These are phyloP conservation scores for Helicoverpa armigera DNA, from an alignment of 1,140 invertebrate genomes.

Conservation along the genomic window DNA sequence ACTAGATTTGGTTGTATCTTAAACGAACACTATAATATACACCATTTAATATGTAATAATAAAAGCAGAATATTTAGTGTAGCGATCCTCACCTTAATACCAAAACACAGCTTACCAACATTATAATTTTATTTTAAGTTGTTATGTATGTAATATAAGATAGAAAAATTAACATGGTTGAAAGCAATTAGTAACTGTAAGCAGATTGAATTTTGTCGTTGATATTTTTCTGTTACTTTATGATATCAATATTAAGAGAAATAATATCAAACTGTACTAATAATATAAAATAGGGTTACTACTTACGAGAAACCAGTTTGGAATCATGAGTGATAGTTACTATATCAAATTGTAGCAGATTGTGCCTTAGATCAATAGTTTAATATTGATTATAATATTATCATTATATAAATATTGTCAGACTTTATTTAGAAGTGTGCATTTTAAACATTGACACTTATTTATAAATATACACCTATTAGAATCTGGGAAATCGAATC, in stretches of 20 bases:
- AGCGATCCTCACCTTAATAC: conserved; percentile 85
- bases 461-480: conserved; percentile 69
- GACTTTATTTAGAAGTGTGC: conserved; percentile 75
- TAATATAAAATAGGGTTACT: conserved; percentile 61
- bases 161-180: conserved; percentile 76
- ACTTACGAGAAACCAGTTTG: conserved; percentile 70
- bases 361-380: conserved; percentile 85
- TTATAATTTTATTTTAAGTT: conserved; percentile 84
- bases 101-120: conserved; percentile 86
- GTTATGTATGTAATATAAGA: conserved; percentile 83
- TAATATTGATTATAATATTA: conserved; percentile 52
- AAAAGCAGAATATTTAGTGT: conserved; percentile 66
- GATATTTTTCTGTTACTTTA: conserved; percentile 83
- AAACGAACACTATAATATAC: conserved; percentile 52
- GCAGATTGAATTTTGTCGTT: conserved; percentile 69
- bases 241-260: conserved; percentile 73
- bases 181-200: conserved; percentile 77
- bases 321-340: conserved; percentile 77
- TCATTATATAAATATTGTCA: conserved; percentile 38
- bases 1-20: conserved; percentile 45
- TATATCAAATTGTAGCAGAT: conserved; percentile 82
- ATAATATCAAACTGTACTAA: conserved; percentile 74
- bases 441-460: conserved; percentile 73
- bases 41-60: conserved; percentile 43
- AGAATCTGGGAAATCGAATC: conserved; percentile 52